Conservation (phyloP, 2,888 invertebrate species). For the Amiota minor region DNA sequence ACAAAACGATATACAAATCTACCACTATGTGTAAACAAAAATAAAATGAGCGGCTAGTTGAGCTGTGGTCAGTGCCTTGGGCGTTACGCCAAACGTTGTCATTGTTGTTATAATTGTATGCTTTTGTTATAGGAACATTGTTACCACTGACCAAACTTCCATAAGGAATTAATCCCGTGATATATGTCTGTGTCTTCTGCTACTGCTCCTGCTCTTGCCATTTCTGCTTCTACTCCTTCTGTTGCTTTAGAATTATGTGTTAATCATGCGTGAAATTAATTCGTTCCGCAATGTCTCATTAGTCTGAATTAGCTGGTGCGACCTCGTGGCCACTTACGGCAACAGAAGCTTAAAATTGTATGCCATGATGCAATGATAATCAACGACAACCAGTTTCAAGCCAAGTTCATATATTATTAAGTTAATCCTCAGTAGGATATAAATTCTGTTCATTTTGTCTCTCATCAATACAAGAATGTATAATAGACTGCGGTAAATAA, state of each 20-base stretch:
- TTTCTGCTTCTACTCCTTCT: slow-evolving; percentile 5
- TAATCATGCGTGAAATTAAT: slow-evolving; percentile 71
- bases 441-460: slow-evolving; percentile 50
- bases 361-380: slow-evolving; percentile 2
- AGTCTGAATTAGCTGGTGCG: slow-evolving; percentile 67
- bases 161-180: no score
- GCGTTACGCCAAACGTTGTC: background rate
- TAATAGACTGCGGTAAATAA: no score
- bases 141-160: no score
- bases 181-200: no score
- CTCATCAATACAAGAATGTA: background rate
- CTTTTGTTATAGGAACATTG: background rate
- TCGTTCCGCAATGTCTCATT: slow-evolving; percentile 68
- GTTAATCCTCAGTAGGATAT: slow-evolving; percentile 58
- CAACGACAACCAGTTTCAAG: slow-evolving; percentile 40
- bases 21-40: no score
- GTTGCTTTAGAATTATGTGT: slow-evolving; percentile 59
- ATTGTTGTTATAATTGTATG: background rate
- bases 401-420: slow-evolving; percentile 63
- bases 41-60: background rate
- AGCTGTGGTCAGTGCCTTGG: slow-evolving; percentile 10
- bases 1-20: background rate
- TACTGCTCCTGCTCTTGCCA: background rate
- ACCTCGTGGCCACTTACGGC: slow-evolving; percentile 48
- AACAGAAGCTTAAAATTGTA: background rate